Evolutionary conservation across 1,140 invertebrate genomes (phyloP), one percentile per base, ranked within the genome.

Genomic region (Hylaeus volcanicus): DNA sequence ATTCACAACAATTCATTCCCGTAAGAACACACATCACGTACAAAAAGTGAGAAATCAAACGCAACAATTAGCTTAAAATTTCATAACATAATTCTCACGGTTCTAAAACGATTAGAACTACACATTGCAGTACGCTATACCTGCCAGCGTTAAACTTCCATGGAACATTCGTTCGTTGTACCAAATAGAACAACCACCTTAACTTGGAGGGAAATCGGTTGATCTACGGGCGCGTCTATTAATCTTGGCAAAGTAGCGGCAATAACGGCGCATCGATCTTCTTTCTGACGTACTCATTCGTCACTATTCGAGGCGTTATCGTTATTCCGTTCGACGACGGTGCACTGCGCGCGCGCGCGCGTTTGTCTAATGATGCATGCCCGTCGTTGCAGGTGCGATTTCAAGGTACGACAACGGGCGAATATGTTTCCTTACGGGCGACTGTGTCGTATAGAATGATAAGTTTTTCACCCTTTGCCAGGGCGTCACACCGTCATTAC

Each of bases 271-370:
- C 77, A 73, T 73, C 77, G 69, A 79, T 79, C 77, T 73, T 79
- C 51, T 48, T 79, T 53, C 69, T 43, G 68, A 26, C 70, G 55
- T 56, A 64, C 70, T 73, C 60, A 73, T 65, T 79, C 61, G 53
- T 79, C 77, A 73, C 72, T 64, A 73, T 79, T 79, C 77, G 41
- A 56, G 45, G 37, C 70, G 60, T 56, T 73, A 73, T 79, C 77
- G 70, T 56, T 43, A 63, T 26, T 55, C 26, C 60, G 51, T 76
- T 69, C 64, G 12, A 41, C 74, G 63, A 69, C 53, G 45, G 51
- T 75, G 51, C 45, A 65, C 26, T 26, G 26, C 26, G 26, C 26
- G 26, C 26, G 64, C 26, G 64, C 8, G 61, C 43, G 45, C 39
- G 45, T 76, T 69, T 60, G 41, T 41, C 45, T 43, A 66, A 53